Base-by-base conservation (phyloP, 1,140 invertebrate genomes). In the Nasonia vitripennis region DNA sequence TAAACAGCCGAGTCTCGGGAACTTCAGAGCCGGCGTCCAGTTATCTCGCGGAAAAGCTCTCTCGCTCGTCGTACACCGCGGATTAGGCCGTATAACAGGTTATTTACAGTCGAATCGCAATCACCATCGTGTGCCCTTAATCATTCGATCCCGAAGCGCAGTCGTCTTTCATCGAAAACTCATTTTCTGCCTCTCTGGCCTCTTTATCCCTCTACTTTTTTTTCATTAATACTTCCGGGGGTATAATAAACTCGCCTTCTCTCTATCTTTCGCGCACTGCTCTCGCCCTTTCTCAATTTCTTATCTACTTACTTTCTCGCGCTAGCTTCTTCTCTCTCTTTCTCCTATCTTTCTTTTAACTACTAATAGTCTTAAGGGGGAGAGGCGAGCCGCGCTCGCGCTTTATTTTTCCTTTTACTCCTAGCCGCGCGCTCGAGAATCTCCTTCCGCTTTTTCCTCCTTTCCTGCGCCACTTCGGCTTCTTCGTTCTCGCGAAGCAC, bases 281-380 rank as follows among this genome's bases (percentile, higher is more conserved):
- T 62, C 55, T 62, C 41, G 23, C 78, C 27, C 37, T 79, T 79
- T 79, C 55, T 37, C 68, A 55, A 81, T 81, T 55, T 81, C 80
- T 81, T 73, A 73, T 81, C 68, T 55, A 73, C 80, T 73, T 81
- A 77, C 51, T 82, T 51, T 48, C 41, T n/a, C 31, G 27, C 70
- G 31, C 70, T n/a, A 10, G 51, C 55, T n/a, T 3, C 4, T 48
- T 74, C 41, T 7, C 31, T 55, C 20, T 20, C 55, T 62, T 9
- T 41, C n/a, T 48, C 51, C 83, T 68, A 55, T 80, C 48, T 75
- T 73, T 80, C 83, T 80, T 80, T 80, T 80, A 85, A 80, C 77
- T 80, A 80, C 78, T 75, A 85, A 80, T 80, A 80, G 70, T 74
- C 68, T 80, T 74, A 79, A 6, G 6, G 14, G 20, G 17, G 14